Percentiles rank a stretch among this genome's conserved stretches.
Conservation (phyloP, 2,888 invertebrate genomes). For the Drosophila melanosoma region DNA sequence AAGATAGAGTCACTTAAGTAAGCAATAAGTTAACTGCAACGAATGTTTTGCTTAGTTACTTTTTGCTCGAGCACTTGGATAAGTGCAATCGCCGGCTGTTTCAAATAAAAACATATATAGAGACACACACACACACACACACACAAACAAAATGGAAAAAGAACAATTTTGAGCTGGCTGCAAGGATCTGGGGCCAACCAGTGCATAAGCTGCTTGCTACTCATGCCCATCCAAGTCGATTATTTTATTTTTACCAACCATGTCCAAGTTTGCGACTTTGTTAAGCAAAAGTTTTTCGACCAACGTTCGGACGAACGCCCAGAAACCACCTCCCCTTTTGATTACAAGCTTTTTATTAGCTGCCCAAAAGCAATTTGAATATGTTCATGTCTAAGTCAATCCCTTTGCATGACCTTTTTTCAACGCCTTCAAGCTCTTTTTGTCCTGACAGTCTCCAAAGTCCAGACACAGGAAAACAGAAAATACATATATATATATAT, state of each 20-base stretch:
- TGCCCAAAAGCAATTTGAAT: conserved; percentile 75
- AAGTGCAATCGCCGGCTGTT: conserved; percentile 54
- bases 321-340: conserved; percentile 51
- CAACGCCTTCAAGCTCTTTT: conserved; percentile 53
- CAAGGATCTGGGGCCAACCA: conserved; percentile 42
- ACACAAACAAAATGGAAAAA: conserved; percentile 8
- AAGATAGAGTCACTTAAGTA: conserved; percentile 69
- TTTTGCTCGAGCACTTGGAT: conserved; percentile 61
- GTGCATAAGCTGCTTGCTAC: conserved; percentile 51
- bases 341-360: conserved; percentile 76
- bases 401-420: conserved; percentile 55
- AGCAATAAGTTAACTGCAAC: conserved; percentile 74
- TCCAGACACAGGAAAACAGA: conserved; percentile 13
- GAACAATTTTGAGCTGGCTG: conserved; percentile 40
- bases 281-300: conserved; percentile 52
- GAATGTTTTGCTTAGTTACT: conserved; percentile 80
- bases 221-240: conserved; percentile 75
- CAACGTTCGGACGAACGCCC: conserved; percentile 6
- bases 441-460: conserved; percentile 20
- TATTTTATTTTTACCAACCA: conserved; percentile 59
- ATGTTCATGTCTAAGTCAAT: conserved; percentile 69
- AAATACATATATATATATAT: neutral
- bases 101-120: conserved; percentile 18
- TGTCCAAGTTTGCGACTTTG: conserved; percentile 71
- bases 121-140: conserved; percentile 3